Percentiles rank a stretch among this genome's conserved stretches.
Conservation (phyloP, 2,888 invertebrate species). For the Leptinotarsa peninsularis region DNA sequence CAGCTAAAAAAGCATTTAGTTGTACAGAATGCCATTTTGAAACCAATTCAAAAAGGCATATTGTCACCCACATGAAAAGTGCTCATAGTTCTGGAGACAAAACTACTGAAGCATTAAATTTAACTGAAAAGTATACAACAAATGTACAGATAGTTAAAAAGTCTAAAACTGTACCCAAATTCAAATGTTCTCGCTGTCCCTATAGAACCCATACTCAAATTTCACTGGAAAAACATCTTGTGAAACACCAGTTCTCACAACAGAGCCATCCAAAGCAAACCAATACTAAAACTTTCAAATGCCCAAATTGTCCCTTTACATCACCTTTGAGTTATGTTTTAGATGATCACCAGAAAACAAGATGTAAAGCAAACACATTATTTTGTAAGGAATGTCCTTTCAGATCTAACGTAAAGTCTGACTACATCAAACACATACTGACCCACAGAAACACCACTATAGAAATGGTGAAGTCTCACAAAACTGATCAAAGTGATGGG, state of each 20-base stretch:
- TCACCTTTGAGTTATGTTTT: conserved; percentile 30
- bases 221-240: conserved; percentile 29
- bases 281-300: conserved; percentile 17
- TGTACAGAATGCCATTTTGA: conserved; percentile 38
- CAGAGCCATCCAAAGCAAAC: conserved; percentile 8
- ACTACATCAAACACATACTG: conserved; percentile 35
- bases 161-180: conserved; percentile 7
- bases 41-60: conserved; percentile 35
- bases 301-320: conserved; percentile 31
- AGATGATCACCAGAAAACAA: conserved; percentile 24
- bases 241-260: conserved; percentile 35
- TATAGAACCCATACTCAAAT: conserved; percentile 33
- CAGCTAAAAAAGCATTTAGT: conserved; percentile 30
- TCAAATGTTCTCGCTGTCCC: conserved; percentile 37
- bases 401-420: conserved; percentile 22
- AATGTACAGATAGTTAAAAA: not conserved
- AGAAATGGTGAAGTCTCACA: not conserved
- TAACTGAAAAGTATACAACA: not conserved
- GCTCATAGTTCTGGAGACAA: conserved; percentile 27
- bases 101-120: not conserved
- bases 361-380: conserved; percentile 17
- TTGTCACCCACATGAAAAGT: conserved; percentile 32
- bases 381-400: conserved; percentile 30
- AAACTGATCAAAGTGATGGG: not conserved
- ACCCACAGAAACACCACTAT: conserved; percentile 32